phyloP scores from a whole-genome alignment of 2,888 invertebrate species.

The Apotomis capreana region DNA sequence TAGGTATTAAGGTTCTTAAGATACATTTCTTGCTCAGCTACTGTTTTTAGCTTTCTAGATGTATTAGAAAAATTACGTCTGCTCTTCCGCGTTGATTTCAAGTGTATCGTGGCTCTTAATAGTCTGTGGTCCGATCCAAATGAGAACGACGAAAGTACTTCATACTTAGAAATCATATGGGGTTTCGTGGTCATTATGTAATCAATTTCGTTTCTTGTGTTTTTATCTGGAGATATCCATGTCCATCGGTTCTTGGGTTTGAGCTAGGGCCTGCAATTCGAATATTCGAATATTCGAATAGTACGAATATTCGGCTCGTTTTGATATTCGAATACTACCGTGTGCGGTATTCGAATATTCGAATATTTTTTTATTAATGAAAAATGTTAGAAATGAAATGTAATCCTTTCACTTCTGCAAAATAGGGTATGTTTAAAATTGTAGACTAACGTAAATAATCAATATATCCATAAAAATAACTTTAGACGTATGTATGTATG shows the following conservation, averaged over 20 bases:
- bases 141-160: conserved; percentile 40
- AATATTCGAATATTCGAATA: too few species aligned
- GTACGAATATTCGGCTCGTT: too few species aligned
- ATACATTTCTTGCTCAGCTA: conserved; percentile 39
- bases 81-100: conserved; percentile 29
- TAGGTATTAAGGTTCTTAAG: conserved; percentile 33
- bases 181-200: conserved; percentile 34
- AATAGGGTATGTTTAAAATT: too few species aligned
- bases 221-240: conserved; percentile 43
- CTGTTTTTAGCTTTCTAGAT: conserved; percentile 39
- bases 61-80: conserved; percentile 33
- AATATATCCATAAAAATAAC: too few species aligned
- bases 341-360: too few species aligned
- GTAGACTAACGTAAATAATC: too few species aligned
- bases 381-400: too few species aligned
- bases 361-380: too few species aligned
- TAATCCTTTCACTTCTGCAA: too few species aligned
- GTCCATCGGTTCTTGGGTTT: conserved; percentile 43
- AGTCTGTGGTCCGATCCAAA: conserved; percentile 45
- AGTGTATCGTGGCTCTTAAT: conserved; percentile 40
- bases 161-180: conserved; percentile 35
- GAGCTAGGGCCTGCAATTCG: too few species aligned
- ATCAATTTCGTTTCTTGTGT: conserved; percentile 20
- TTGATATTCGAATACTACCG: too few species aligned
- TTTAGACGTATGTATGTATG: too few species aligned